Percentiles rank a stretch among this genome's conserved stretches.
These are phyloP conservation scores for Lasius platythorax DNA, from an alignment of 2,888 invertebrate genomes.

Conservation along the genomic window DNA sequence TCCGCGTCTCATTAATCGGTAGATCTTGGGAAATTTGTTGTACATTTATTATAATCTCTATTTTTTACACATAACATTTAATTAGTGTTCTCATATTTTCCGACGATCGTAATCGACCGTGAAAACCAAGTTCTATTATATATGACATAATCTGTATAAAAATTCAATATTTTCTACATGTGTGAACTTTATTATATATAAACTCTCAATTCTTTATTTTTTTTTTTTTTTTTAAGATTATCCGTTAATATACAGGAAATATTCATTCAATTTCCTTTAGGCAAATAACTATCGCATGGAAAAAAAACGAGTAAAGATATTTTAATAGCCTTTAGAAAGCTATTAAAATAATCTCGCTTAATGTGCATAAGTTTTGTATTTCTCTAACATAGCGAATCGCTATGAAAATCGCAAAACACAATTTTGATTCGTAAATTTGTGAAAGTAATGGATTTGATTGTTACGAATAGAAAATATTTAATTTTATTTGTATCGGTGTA, in stretches of 20 bases:
- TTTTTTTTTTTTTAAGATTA: background rate
- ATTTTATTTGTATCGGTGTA: constrained; percentile 11
- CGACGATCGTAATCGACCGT: background rate
- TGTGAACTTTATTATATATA: constrained; percentile 29
- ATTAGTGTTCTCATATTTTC: background rate
- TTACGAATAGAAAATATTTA: background rate
- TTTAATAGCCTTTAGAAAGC: constrained; percentile 21
- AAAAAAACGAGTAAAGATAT: constrained; percentile 16
- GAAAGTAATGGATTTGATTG: background rate
- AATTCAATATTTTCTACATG: constrained; percentile 26
- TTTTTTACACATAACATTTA: constrained; percentile 16
- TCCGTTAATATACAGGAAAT: background rate
- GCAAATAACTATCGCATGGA: background rate
- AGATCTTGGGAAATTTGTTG: background rate
- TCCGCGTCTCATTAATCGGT: background rate
- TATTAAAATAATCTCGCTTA: background rate
- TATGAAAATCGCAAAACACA: background rate
- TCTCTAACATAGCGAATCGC: constrained; percentile 9
- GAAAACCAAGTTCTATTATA: background rate
- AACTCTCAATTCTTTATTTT: background rate
- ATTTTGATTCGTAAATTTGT: background rate
- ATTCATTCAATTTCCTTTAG: constrained; percentile 28
- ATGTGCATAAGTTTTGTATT: constrained; percentile 25
- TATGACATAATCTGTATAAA: background rate
- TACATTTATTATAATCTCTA: background rate